Conservation (phyloP, 1,140 invertebrate genomes). For the Drepana arcuata region DNA sequence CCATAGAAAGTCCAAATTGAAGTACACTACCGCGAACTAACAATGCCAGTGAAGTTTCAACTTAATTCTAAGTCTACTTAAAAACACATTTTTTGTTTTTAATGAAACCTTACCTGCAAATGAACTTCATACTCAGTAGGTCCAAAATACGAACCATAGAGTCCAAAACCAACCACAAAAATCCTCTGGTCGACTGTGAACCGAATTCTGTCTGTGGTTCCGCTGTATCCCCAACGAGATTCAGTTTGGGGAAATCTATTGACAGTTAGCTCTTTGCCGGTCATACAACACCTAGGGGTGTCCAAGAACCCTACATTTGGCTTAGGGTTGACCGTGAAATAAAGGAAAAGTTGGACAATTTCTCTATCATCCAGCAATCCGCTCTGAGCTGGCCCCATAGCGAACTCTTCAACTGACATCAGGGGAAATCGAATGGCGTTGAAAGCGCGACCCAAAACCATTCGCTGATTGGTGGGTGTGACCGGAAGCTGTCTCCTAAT, state of each 20-base stretch:
- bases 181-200: slow-evolving; percentile 89
- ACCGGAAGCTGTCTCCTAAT: slow-evolving; percentile 75
- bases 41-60: too few species aligned
- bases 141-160: slow-evolving; percentile 90
- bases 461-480: slow-evolving; percentile 81
- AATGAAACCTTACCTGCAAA: slow-evolving; percentile 75
- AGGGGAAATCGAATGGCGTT: slow-evolving; percentile 87
- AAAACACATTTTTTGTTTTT: too few species aligned
- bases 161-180: slow-evolving; percentile 89
- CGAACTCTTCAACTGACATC: slow-evolving; percentile 92
- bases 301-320: slow-evolving; percentile 81
- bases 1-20: too few species aligned
- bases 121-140: slow-evolving; percentile 86
- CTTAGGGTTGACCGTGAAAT: slow-evolving; percentile 86
- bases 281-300: slow-evolving; percentile 85
- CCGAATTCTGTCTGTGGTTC: slow-evolving; percentile 87
- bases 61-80: too few species aligned
- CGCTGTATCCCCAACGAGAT: slow-evolving; percentile 90
- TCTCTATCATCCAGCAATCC: slow-evolving; percentile 84
- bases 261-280: slow-evolving; percentile 87
- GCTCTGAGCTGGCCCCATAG: slow-evolving; percentile 83
- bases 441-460: slow-evolving; percentile 79
- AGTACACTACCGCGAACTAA: too few species aligned
- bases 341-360: slow-evolving; percentile 84
- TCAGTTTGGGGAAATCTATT: slow-evolving; percentile 87